phyloP scores from a whole-genome alignment of 2,797 vertebrate species.

The Prionace glauca region DNA sequence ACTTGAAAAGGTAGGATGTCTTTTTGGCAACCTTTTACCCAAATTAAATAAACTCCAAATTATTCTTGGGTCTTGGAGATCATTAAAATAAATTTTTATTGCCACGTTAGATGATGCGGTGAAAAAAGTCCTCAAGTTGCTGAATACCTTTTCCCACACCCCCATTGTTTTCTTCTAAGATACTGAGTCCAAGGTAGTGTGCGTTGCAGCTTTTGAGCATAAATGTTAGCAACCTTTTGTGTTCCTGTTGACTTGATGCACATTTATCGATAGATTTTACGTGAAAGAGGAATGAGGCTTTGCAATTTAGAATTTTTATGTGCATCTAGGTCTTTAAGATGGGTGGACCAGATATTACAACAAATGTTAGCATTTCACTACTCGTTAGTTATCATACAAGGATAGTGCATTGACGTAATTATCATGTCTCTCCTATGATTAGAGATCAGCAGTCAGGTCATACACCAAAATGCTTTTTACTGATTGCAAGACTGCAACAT shows the following conservation, averaged over 20 bases:
- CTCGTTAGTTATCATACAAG: not conserved
- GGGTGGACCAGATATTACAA: not conserved
- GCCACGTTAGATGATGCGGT: not conserved
- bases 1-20: slow-evolving; percentile 80
- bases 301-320: not conserved
- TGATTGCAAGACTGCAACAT: not conserved
- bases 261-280: not conserved
- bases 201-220: not conserved
- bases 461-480: not conserved
- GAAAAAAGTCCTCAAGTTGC: not conserved
- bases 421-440: not conserved
- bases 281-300: not conserved
- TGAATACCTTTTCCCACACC: not conserved
- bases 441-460: not conserved
- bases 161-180: not conserved
- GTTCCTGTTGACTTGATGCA: not conserved
- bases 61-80: not conserved
- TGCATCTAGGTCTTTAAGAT: not conserved
- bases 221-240: not conserved
- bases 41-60: not conserved
- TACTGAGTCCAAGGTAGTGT: not conserved
- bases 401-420: not conserved
- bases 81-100: not conserved
- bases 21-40: not conserved
- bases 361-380: not conserved